Percentiles rank a stretch among this genome's conserved stretches.
Conservation (phyloP, 2,113 vertebrate species). For the Dasyornis broadbenti region DNA sequence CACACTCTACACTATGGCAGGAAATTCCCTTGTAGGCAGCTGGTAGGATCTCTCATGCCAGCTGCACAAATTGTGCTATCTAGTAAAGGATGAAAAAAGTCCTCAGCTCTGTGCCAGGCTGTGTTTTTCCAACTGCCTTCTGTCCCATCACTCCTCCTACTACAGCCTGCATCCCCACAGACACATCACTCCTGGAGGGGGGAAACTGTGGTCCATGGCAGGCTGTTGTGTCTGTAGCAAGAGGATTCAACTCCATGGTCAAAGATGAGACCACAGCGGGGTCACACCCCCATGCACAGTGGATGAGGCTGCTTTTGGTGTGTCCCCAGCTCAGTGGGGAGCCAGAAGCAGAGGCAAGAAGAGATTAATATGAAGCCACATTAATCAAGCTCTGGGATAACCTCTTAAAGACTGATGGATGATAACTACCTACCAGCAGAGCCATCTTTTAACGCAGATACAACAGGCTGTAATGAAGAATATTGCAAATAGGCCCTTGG, state of each 20-base stretch:
- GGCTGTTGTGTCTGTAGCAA: not conserved
- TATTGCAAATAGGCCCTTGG: not conserved
- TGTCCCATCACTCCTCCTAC: not conserved
- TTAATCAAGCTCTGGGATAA: not conserved
- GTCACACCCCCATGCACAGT: not conserved
- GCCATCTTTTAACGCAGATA: not conserved
- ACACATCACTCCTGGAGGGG: not conserved
- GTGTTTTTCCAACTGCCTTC: constrained; percentile 25
- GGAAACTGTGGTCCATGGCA: not conserved
- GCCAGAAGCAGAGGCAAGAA: not conserved
- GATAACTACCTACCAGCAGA: not conserved
- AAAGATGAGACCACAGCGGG: not conserved
- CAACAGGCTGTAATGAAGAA: not conserved
- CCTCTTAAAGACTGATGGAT: not conserved
- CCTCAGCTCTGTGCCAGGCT: constrained; percentile 11
- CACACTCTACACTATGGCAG: not conserved
- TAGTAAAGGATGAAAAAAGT: not conserved
- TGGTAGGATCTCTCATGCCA: not conserved
- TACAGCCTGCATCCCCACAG: not conserved
- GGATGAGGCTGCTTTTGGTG: not conserved
- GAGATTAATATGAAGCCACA: not conserved
- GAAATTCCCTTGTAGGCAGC: not conserved
- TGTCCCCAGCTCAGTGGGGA: not conserved
- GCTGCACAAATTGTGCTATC: not conserved
- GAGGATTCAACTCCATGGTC: not conserved